A percentile compares a stretch with the other conserved stretches of the same genome.
Conservation (phyloP, 2,113 vertebrate species). For the Xenus cinereus region DNA sequence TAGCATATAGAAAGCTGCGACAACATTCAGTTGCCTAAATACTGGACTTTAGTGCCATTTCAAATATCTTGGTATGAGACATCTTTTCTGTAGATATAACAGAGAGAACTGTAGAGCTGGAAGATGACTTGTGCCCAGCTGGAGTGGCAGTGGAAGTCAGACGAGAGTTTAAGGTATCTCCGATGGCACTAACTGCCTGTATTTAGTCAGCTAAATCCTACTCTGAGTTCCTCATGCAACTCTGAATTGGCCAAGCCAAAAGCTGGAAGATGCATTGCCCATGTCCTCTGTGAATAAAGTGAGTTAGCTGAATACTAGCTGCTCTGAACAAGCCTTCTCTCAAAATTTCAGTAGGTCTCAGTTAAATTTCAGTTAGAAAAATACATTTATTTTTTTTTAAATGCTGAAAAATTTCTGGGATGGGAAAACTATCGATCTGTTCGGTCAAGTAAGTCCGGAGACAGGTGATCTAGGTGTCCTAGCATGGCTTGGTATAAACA, state of each 20-base stretch:
- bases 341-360: not conserved
- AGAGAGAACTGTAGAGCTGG: not conserved
- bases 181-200: not conserved
- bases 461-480: not conserved
- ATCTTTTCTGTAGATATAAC: not conserved
- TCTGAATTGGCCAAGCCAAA: not conserved
- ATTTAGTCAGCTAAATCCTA: not conserved
- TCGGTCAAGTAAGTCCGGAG: not conserved
- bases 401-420: not conserved
- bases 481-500: not conserved
- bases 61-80: not conserved
- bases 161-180: not conserved
- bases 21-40: not conserved
- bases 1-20: not conserved
- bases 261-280: not conserved
- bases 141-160: not conserved
- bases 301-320: not conserved
- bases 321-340: not conserved
- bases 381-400: not conserved
- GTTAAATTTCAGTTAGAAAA: not conserved
- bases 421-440: accelerated
- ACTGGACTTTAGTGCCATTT: not conserved
- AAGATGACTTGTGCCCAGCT: not conserved
- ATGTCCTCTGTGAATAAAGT: not conserved
- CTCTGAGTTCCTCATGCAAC: not conserved